These are phyloP conservation scores for Epinephelus lanceolatus DNA, from an alignment of 2,113 vertebrate species.

Conservation along the genomic window DNA sequence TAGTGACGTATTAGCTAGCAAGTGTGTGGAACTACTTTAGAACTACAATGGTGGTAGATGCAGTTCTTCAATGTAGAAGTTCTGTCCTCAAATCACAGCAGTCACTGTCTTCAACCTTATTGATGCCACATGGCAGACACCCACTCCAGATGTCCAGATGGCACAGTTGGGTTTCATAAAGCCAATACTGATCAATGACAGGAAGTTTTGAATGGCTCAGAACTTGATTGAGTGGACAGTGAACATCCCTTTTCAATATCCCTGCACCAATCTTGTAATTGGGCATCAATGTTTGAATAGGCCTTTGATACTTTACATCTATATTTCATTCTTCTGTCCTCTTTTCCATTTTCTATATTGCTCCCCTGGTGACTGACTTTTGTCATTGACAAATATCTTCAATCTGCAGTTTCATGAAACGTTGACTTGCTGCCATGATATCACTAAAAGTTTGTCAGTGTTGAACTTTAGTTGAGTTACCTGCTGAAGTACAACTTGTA, in stretches of 20 bases:
- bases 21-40: background rate
- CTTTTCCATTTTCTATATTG: conserved; percentile 25
- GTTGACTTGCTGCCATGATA: conserved; percentile 18
- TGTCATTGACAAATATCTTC: conserved; percentile 6
- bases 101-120: background rate
- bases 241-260: conserved; percentile 12
- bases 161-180: background rate
- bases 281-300: conserved; percentile 21
- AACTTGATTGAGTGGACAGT: background rate
- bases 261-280: background rate
- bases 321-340: conserved; percentile 20
- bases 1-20: background rate
- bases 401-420: conserved; percentile 1
- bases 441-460: background rate
- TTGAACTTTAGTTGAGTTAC: background rate
- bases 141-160: background rate
- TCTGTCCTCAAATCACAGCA: background rate
- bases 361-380: background rate
- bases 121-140: background rate
- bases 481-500: background rate
- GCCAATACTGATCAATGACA: background rate
- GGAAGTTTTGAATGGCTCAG: background rate
- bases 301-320: conserved; percentile 9
- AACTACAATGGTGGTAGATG: background rate
- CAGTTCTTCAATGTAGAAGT: background rate